Conservation (phyloP, 2,888 invertebrate genomes). For the Mamestra brassicae region DNA sequence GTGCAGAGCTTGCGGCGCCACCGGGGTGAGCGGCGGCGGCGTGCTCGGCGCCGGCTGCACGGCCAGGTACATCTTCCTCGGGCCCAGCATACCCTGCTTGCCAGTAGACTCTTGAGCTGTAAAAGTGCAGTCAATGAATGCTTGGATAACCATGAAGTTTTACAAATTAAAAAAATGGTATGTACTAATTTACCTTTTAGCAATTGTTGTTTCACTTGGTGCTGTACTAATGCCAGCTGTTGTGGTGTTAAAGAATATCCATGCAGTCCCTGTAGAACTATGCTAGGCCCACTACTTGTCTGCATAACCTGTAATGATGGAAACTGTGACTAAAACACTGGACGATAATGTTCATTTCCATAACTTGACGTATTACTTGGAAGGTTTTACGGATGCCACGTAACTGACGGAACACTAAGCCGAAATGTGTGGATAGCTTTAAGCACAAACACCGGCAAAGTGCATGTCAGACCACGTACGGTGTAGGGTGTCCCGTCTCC, state of each 20-base stretch:
- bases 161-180: constrained; percentile 27
- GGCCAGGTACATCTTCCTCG: constrained; percentile 96
- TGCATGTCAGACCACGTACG: too few relatives aligned
- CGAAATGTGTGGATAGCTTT: background rate
- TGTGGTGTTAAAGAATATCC: constrained; percentile 96
- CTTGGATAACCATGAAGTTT: constrained; percentile 47
- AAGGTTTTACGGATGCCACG: too few relatives aligned
- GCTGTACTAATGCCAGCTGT: constrained; percentile 95
- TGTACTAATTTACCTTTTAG: constrained; percentile 92
- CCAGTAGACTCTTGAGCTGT: constrained; percentile 96
- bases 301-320: constrained; percentile 92
- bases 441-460: too few relatives aligned
- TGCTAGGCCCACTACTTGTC: constrained; percentile 96
- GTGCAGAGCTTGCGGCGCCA: constrained; percentile 74
- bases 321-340: constrained; percentile 14
- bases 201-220: constrained; percentile 97
- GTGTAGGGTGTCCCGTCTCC: too few relatives aligned
- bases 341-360: background rate
- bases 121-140: constrained; percentile 70
- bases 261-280: constrained; percentile 96
- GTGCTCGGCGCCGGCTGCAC: constrained; percentile 93
- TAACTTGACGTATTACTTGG: background rate
- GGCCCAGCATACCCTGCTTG: constrained; percentile 96
- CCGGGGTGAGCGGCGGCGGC: constrained; percentile 76
- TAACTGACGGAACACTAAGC: background rate